A percentile compares a stretch with the other conserved stretches of the same genome.
Evolutionary conservation across 2,888 invertebrate species (phyloP).

Genomic region (Nymphalis urticae): DNA sequence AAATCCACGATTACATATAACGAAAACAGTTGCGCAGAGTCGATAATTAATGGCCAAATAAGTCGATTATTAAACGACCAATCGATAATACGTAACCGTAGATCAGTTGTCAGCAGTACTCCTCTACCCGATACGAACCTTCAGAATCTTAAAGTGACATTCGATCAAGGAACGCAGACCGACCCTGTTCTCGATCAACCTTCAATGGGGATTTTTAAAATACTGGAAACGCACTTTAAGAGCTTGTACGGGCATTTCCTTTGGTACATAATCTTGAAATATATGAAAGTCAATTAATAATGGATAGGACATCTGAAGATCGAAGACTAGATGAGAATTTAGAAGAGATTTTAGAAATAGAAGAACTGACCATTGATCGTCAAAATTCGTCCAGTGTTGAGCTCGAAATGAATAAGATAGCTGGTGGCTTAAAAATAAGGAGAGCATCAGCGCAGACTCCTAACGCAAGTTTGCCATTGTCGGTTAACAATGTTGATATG

Average conservation of each 20-base stretch:
- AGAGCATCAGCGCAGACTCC: slow-evolving; percentile 64
- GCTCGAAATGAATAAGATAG: slow-evolving; percentile 33
- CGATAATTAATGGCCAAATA: slow-evolving; percentile 21
- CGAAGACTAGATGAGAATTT: slow-evolving; percentile 17
- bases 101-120: slow-evolving; percentile 51
- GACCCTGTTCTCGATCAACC: slow-evolving; percentile 41
- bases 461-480: slow-evolving; percentile 42
- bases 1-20: slow-evolving; percentile 33
- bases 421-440: slow-evolving; percentile 49
- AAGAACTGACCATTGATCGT: slow-evolving; percentile 21
- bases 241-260: slow-evolving; percentile 49
- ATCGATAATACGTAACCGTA: slow-evolving; percentile 33
- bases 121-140: slow-evolving; percentile 46
- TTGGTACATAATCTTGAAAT: slow-evolving; percentile 44
- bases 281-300: slow-evolving; percentile 29
- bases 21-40: slow-evolving; percentile 27
- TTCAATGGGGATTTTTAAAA: slow-evolving; percentile 46
- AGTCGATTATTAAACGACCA: slow-evolving; percentile 30
- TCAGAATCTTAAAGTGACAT: slow-evolving; percentile 42
- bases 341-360: slow-evolving; percentile 28
- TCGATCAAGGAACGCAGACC: slow-evolving; percentile 59
- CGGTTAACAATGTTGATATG: slow-evolving; percentile 45
- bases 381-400: slow-evolving; percentile 29
- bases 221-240: slow-evolving; percentile 49
- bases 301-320: slow-evolving; percentile 18